Evolutionary conservation across 2,797 vertebrate genomes (phyloP).

Genomic region (Decapterus maruadsi): DNA sequence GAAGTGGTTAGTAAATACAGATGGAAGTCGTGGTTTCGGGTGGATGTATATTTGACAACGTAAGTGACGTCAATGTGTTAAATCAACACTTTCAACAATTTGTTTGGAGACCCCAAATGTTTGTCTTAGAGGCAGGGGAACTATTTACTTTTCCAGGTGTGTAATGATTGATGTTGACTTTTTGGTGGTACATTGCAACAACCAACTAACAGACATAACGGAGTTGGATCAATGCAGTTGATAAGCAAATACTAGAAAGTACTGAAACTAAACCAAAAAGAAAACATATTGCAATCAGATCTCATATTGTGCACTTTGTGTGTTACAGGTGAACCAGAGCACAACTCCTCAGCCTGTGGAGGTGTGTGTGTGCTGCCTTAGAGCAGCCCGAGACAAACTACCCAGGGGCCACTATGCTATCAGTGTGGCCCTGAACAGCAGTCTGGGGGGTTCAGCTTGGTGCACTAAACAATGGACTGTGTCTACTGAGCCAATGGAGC

Average conservation of each 20-base stretch:
- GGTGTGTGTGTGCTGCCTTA: conserved; percentile 87
- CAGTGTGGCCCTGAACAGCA: conserved; percentile 85
- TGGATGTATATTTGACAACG: neutral
- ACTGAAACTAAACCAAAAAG: neutral
- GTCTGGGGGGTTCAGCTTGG: conserved; percentile 83
- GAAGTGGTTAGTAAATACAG: neutral
- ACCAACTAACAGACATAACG: neutral
- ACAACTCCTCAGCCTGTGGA: conserved; percentile 81
- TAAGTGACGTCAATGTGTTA: conserved; percentile 2
- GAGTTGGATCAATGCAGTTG: neutral
- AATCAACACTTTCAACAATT: conserved; percentile 8
- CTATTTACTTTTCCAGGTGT: conserved; percentile 8
- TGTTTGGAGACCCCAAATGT: conserved; percentile 1
- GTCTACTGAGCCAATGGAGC: conserved; percentile 81
- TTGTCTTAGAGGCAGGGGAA: conserved; percentile 19
- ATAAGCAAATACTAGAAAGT: neutral
- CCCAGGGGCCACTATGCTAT: conserved; percentile 89
- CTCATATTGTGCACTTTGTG: neutral
- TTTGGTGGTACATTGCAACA: conserved; percentile 1
- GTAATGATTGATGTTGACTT: neutral
- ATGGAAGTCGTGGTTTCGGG: neutral
- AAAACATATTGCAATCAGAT: neutral
- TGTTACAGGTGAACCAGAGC: conserved; percentile 79
- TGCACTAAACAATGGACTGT: conserved; percentile 65
- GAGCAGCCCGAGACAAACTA: conserved; percentile 91